A percentile compares a stretch with the other conserved stretches of the same genome.
phyloP scores from a whole-genome alignment of 1,140 invertebrate genomes.

The Drosophila baimaii region DNA sequence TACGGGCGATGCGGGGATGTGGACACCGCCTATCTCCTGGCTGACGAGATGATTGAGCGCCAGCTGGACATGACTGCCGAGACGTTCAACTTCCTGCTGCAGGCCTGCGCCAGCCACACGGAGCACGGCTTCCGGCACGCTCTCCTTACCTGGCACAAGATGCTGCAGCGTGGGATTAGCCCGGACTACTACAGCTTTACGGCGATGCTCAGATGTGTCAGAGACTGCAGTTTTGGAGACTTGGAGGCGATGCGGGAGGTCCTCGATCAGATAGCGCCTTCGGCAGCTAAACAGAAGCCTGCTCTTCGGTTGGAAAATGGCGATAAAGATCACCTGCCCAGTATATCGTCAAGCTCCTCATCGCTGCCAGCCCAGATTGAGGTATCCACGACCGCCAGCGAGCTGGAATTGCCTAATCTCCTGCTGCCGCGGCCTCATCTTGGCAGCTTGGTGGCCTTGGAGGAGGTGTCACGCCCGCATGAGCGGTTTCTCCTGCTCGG shows the following conservation, averaged over 20 bases:
- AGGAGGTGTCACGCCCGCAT: constrained; percentile 86
- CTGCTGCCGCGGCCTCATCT: constrained; percentile 86
- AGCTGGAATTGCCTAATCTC: constrained; percentile 86
- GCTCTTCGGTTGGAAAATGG: not conserved
- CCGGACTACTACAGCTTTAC: constrained; percentile 92
- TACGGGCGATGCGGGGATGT: constrained; percentile 93
- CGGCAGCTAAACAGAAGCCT: not conserved
- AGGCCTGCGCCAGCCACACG: constrained; percentile 92
- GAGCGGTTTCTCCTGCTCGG: constrained; percentile 92
- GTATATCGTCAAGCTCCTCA: not conserved
- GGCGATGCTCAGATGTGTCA: constrained; percentile 90
- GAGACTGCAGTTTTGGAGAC: constrained; percentile 92
- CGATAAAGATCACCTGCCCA: constrained; percentile 8
- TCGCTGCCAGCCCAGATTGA: constrained; percentile 32
- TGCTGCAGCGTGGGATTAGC: constrained; percentile 87
- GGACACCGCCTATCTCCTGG: constrained; percentile 90
- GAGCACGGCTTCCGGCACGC: constrained; percentile 91
- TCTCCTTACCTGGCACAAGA: constrained; percentile 93
- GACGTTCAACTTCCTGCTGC: constrained; percentile 92
- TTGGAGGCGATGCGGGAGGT: constrained; percentile 86
- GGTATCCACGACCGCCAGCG: constrained; percentile 8
- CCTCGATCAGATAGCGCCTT: constrained; percentile 53
- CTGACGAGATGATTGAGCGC: constrained; percentile 92
- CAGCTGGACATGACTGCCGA: constrained; percentile 87
- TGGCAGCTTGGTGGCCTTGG: constrained; percentile 86